Conservation (phyloP, 2,888 invertebrate genomes). For the Epsilonema sp. region DNA sequence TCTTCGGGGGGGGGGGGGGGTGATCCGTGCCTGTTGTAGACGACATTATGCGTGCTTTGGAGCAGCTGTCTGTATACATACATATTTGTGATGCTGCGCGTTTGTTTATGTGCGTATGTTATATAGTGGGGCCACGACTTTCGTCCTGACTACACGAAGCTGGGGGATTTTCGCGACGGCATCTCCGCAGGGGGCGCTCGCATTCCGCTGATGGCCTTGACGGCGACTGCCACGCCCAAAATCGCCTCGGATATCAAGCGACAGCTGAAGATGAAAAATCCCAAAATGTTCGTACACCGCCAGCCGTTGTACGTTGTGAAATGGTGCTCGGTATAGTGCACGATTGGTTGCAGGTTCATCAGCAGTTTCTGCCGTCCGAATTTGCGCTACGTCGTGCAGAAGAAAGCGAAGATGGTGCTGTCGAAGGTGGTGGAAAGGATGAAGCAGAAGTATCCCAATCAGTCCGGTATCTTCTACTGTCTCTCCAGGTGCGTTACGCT, state of each 20-base stretch:
- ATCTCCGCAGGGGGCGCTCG: too few relatives aligned
- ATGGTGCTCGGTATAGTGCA: not conserved
- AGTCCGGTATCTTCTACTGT: slow-evolving; percentile 85
- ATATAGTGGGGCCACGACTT: slow-evolving; percentile 83
- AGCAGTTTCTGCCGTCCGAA: slow-evolving; percentile 88
- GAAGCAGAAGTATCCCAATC: slow-evolving; percentile 45
- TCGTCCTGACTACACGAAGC: slow-evolving; percentile 55
- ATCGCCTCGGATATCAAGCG: slow-evolving; percentile 70
- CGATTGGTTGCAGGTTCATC: slow-evolving; percentile 46
- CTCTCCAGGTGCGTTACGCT: slow-evolving; percentile 42
- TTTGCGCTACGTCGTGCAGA: slow-evolving; percentile 58
- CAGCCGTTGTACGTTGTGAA: too few relatives aligned
- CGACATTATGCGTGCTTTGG: too few relatives aligned
- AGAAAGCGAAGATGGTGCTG: slow-evolving; percentile 51
- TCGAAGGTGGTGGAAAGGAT: slow-evolving; percentile 55
- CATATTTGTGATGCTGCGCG: too few relatives aligned
- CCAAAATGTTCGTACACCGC: slow-evolving; percentile 12
- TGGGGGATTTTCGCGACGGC: not conserved
- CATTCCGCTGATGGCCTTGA: slow-evolving; percentile 58
- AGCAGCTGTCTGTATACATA: too few relatives aligned
- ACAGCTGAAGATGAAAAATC: slow-evolving; percentile 41
- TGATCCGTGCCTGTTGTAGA: too few relatives aligned
- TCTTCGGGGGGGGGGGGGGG: too few relatives aligned
- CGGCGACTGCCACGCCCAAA: slow-evolving; percentile 83
- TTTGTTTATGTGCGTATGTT: too few relatives aligned